Evolutionary conservation across 2,888 invertebrate genomes (phyloP), one percentile per base, ranked within the genome.

Genomic region (Nyleta sp.): DNA sequence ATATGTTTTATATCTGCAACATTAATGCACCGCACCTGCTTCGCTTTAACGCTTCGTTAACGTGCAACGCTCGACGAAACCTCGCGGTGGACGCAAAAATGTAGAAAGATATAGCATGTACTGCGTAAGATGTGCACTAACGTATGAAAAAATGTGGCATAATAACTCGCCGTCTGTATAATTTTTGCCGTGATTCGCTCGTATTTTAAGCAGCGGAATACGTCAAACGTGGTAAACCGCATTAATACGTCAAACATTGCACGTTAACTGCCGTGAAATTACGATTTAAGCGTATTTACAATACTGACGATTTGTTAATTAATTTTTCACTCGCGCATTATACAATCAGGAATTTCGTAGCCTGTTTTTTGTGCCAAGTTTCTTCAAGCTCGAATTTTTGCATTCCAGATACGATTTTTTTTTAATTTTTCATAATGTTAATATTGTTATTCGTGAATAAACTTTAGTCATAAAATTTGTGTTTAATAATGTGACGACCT

Each of bases 41-140:
- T 85, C 87, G 85, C 81, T 90, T 89, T 89, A 88, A 89, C 87
- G 89, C 88, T 88, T 88, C 88, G 90, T 89, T 90, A 86, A 87
- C 84, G 85, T 84, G 84, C 77, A 85, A 86, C 87, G 87, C 85
- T 86, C 84, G 83, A 88, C 76, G 78, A 83, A 84, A 83, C 81
- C 82, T 84, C 80, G 78, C 82, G 75, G 80, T 83, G 80, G 80
- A 78, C 81, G 79, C 74, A 80, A 80, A 78, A 71, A 81, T 75
- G 59, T 48, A 40, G 68, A 67, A 70, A 78, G 68, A 73, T 68
- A 73, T 73, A 57, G 55, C 59, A 48, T 60, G 59, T 55, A 53
- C 60, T 57, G 46, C 31, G 42, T 57, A 76, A 76, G 73, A 80
- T 70, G 80, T 73, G 55, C 75, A 79, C 52, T 42, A 75, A 75